phyloP scores from a whole-genome alignment of 2,888 invertebrate genomes.

The Drosophila eohydei region DNA sequence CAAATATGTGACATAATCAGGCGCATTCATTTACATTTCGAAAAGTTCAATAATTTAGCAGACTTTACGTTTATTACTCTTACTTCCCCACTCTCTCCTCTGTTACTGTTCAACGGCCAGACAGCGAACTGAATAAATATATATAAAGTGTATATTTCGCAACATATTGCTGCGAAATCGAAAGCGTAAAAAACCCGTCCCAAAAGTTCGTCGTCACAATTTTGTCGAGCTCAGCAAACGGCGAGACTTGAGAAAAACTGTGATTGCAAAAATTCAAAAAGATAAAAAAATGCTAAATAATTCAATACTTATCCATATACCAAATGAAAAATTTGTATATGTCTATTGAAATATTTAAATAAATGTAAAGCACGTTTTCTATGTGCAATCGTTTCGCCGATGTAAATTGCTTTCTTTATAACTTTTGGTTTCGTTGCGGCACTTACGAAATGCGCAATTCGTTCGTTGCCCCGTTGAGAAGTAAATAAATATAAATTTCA shows the following conservation, averaged over 20 bases:
- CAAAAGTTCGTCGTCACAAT: conserved; percentile 30
- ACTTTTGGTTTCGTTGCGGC: conserved; percentile 33
- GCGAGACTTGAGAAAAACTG: conserved; percentile 25
- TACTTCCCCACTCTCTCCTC: not conserved
- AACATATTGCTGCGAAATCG: conserved; percentile 21
- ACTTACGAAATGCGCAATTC: conserved; percentile 23
- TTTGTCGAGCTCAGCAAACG: conserved; percentile 58
- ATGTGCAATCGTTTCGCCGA: conserved; percentile 18
- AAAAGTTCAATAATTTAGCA: conserved; percentile 56
- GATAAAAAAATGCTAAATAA: conserved; percentile 48
- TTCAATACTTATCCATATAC: conserved; percentile 15
- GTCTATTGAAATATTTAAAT: conserved; percentile 30
- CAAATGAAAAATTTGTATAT: no score
- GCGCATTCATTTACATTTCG: conserved; percentile 39
- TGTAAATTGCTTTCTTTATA: conserved; percentile 11
- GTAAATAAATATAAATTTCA: conserved; percentile 9
- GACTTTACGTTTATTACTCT: conserved; percentile 9
- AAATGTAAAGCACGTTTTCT: conserved; percentile 48
- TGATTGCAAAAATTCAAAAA: conserved; percentile 24
- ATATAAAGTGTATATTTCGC: conserved; percentile 8
- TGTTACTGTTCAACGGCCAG: conserved; percentile 53
- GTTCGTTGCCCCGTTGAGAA: conserved; percentile 20
- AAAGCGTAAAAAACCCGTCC: conserved; percentile 27
- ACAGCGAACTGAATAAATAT: conserved; percentile 34
- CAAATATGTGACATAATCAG: conserved; percentile 41